Evolutionary conservation across 2,888 invertebrate genomes (phyloP).

Genomic region (Fabriciana adippe): DNA sequence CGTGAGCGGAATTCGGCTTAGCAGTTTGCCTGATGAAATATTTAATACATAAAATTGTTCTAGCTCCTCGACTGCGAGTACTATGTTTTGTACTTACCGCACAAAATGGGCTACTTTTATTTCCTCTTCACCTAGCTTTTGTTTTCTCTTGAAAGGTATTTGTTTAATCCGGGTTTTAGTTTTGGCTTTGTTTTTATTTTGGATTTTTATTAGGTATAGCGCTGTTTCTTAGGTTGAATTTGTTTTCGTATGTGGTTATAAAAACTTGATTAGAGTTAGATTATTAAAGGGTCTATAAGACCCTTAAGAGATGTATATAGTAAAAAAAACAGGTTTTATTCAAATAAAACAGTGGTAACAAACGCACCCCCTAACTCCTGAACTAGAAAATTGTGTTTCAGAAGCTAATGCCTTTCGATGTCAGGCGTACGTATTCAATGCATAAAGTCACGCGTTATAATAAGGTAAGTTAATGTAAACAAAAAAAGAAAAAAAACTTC

Average conservation of each 20-base stretch:
- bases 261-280: no score
- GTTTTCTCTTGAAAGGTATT: slow-evolving; percentile 18
- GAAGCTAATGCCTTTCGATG: no score
- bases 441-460: no score
- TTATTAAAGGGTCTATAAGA: no score
- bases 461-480: no score
- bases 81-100: slow-evolving; percentile 23
- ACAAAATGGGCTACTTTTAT: slow-evolving; percentile 22
- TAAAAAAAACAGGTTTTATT: no score
- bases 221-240: not conserved
- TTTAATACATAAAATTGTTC: slow-evolving; percentile 35
- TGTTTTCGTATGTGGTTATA: not conserved
- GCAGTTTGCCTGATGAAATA: slow-evolving; percentile 34
- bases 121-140: slow-evolving; percentile 14
- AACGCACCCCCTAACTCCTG: no score
- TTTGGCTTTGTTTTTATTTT: slow-evolving; percentile 17
- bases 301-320: no score
- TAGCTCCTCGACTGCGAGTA: not conserved
- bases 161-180: slow-evolving; percentile 13
- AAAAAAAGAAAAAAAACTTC: no score
- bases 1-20: slow-evolving; percentile 27
- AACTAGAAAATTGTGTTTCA: no score
- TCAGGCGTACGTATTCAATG: no score
- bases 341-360: no score
- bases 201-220: not conserved